A percentile compares a stretch with the other conserved stretches of the same genome.
Evolutionary conservation across 1,140 invertebrate species (phyloP).

Genomic region (Brachionus calyciflorus): DNA sequence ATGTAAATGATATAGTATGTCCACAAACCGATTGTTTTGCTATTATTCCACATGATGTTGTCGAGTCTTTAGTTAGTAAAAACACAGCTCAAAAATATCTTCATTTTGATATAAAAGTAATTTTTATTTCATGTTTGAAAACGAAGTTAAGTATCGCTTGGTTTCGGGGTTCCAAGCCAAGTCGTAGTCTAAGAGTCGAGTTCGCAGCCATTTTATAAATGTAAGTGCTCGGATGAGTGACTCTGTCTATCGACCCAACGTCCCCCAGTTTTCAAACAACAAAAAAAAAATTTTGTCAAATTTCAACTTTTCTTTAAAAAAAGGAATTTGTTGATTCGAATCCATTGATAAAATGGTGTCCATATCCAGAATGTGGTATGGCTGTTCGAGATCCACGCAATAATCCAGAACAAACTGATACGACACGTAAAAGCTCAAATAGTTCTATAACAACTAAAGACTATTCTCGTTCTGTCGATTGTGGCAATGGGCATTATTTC

Average conservation of each 20-base stretch:
- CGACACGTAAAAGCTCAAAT: slow-evolving; percentile 6
- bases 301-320: not conserved
- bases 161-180: too few species aligned
- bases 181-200: too few species aligned
- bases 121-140: too few species aligned
- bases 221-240: too few species aligned
- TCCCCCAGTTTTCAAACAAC: too few species aligned
- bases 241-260: too few species aligned
- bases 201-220: too few species aligned
- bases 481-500: slow-evolving; percentile 72
- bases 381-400: slow-evolving; percentile 66
- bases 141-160: too few species aligned
- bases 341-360: slow-evolving; percentile 73
- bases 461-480: slow-evolving; percentile 71
- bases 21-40: slow-evolving; percentile 68
- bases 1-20: slow-evolving; percentile 69
- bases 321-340: slow-evolving; percentile 71
- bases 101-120: slow-evolving; percentile 70
- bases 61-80: slow-evolving; percentile 68
- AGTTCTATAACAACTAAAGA: slow-evolving; percentile 51
- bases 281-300: not conserved
- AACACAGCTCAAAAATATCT: slow-evolving; percentile 69
- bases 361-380: slow-evolving; percentile 68
- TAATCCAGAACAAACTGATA: slow-evolving; percentile 53
- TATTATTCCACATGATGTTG: slow-evolving; percentile 69